Evolutionary conservation across 2,797 vertebrate genomes (phyloP), one percentile per base, ranked within the genome.

Genomic region (Gallinago nigripennis): DNA sequence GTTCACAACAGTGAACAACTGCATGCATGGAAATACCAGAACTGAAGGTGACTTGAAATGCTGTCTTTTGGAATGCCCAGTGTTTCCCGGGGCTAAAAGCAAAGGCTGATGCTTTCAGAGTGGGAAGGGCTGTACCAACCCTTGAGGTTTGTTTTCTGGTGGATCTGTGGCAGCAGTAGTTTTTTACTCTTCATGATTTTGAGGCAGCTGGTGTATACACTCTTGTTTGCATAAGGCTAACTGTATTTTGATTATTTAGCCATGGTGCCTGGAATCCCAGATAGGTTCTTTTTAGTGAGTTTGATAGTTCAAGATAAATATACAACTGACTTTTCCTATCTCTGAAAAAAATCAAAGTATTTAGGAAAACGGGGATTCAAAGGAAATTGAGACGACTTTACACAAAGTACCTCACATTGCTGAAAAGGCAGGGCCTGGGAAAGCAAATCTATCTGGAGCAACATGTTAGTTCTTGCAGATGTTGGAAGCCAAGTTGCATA

Each of bases 241-340:
- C 54, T 90, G 19, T 94, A 68, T 96, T 94, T 97, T 94, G 82
- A 25, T 82, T 86, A 88, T 73, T 94, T 90, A 96, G 66, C 78
- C 30, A 41, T 33, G 58, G 66, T 92, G 85, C 68, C 84, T 92
- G 88, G 61, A 93, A 88, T 93, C 54, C 48, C 57, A 70, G 77
- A 90, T 88, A 84, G n/a, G 68, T 41, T 88, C 63, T 68, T 94
- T 95, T 64, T 70, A 96, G 39, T 60, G 31, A 5, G 8, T 70
- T 95, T 94, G 77, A 64, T 81, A 86, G 51, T 39, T 94, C 73
- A 85, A 77, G 56, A 86, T 94, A 92, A 96, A 96, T 94, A 96
- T 43, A 90, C 77, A 94, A 50, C 82, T 39, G 77, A 70, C 45
- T 94, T 82, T 84, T 91, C 54, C 79, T 94, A 77, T 92, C 86